phyloP scores from a whole-genome alignment of 2,113 vertebrate species.

The Geococcyx californianus region DNA sequence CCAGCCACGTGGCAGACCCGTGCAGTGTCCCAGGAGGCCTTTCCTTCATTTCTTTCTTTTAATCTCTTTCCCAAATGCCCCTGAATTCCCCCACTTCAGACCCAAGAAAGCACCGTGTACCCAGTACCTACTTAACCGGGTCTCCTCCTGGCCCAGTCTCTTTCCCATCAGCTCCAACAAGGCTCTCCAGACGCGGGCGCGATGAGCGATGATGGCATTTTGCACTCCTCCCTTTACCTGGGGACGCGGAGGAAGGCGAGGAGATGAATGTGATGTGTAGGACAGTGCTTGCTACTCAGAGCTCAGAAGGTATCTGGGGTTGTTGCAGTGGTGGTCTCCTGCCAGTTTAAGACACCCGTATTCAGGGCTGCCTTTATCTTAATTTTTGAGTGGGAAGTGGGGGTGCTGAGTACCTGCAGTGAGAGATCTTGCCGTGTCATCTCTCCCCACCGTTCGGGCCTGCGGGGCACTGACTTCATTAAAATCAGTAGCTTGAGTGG shows the following conservation, averaged over 20 bases:
- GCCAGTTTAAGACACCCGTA: neutral
- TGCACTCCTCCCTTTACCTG: neutral
- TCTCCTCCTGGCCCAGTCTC: neutral
- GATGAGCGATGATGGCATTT: neutral
- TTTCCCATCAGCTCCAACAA: neutral
- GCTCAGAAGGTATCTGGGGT: neutral
- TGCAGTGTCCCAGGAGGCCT: neutral
- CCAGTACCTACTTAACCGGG: neutral
- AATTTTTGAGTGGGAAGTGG: neutral
- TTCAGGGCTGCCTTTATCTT: neutral
- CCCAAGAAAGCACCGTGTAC: neutral
- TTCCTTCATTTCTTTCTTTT: neutral
- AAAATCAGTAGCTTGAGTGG: neutral
- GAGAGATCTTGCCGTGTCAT: neutral
- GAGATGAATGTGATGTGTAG: neutral
- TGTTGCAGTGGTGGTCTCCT: neutral
- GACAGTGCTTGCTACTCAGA: neutral
- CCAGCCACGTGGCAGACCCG: neutral
- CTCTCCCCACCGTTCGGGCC: neutral
- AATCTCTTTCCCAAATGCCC: neutral
- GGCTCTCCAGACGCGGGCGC: neutral
- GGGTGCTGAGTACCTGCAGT: neutral
- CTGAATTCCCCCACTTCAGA: neutral
- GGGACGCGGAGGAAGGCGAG: accelerated
- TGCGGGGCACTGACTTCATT: neutral